Conservation (phyloP, 2,888 invertebrate genomes). For the Agrilus cyanescens region DNA sequence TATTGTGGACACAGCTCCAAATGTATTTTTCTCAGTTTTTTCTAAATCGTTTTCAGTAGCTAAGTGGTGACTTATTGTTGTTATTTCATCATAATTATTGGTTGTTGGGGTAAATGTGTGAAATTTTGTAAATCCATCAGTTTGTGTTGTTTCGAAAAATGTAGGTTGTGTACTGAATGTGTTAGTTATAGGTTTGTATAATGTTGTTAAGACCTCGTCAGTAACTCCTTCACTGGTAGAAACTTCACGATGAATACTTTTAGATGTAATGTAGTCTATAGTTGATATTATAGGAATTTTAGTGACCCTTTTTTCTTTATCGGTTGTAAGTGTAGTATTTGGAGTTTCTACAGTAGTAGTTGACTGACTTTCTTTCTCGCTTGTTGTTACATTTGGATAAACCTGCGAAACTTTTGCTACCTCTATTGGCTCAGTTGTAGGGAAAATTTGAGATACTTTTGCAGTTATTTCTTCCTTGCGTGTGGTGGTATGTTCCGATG, state of each 20-base stretch:
- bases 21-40: slow-evolving; percentile 1
- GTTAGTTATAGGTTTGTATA: background rate
- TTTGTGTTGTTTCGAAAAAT: too few relatives aligned
- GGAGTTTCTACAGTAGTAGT: background rate
- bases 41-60: slow-evolving; percentile 3
- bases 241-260: slow-evolving; percentile 1
- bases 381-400: background rate
- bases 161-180: background rate
- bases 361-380: background rate
- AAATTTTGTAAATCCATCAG: background rate
- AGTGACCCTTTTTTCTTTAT: slow-evolving; percentile 1
- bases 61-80: slow-evolving; percentile 3
- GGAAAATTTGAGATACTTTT: too few relatives aligned
- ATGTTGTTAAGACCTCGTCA: background rate
- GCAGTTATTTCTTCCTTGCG: too few relatives aligned
- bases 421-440: background rate
- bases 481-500: too few relatives aligned
- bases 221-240: slow-evolving; percentile 3
- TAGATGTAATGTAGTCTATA: too few relatives aligned
- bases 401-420: background rate
- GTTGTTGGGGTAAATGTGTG: slow-evolving; percentile 11
- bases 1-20: background rate
- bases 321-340: background rate
- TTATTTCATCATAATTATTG: slow-evolving; percentile 2
- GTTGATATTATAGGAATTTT: slow-evolving; percentile 4